Conservation (phyloP, 2,797 vertebrate species). For the Pelochelys cantorii region DNA sequence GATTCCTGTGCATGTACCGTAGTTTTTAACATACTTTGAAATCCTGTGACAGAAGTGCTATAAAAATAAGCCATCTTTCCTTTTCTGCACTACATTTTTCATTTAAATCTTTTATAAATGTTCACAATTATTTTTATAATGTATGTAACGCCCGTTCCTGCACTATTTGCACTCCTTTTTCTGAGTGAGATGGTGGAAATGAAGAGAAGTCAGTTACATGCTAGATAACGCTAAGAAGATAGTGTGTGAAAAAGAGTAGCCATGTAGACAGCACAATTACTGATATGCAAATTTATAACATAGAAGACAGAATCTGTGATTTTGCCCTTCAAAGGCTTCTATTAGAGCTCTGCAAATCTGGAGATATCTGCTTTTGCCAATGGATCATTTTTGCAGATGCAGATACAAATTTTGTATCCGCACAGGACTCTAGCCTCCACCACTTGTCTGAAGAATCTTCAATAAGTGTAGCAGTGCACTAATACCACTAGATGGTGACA, state of each 20-base stretch:
- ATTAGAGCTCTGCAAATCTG: too few relatives aligned
- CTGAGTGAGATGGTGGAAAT: neutral
- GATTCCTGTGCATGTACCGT: rapidly evolving
- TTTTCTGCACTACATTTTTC: neutral
- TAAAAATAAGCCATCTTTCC: neutral
- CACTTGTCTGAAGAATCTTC: neutral
- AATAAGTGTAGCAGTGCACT: neutral
- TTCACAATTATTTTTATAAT: neutral
- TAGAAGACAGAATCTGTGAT: neutral
- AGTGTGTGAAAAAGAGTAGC: neutral
- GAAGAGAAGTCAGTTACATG: neutral
- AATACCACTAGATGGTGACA: neutral
- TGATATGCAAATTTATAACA: neutral
- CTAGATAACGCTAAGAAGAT: neutral
- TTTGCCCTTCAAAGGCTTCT: neutral
- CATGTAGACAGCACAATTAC: neutral
- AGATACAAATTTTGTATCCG: too few relatives aligned
- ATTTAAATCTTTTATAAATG: neutral
- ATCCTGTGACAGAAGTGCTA: rapidly evolving
- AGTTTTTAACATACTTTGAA: neutral
- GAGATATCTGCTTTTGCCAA: too few relatives aligned
- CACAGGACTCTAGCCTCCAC: neutral
- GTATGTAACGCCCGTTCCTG: neutral
- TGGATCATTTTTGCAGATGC: too few relatives aligned
- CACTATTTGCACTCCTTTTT: neutral